phyloP scores from a whole-genome alignment of 2,113 vertebrate genomes.

The Colistium nudipinnis region DNA sequence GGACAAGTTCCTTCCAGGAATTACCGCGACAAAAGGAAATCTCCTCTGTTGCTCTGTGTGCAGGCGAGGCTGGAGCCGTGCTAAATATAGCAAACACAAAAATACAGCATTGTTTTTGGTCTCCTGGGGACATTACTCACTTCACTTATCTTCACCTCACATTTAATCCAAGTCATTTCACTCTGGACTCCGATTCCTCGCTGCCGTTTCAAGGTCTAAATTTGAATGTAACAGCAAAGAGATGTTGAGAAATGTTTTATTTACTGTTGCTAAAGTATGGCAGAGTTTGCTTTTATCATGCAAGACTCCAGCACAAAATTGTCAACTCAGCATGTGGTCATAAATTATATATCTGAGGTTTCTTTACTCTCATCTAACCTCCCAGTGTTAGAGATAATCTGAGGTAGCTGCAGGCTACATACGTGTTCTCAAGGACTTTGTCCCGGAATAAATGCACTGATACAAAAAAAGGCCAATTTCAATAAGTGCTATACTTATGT shows the following conservation, averaged over 20 bases:
- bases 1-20: constrained; percentile 55
- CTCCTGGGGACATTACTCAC: background rate
- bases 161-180: too few relatives aligned
- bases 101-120: too few relatives aligned
- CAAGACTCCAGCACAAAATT: background rate
- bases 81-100: constrained; percentile 10
- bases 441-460: constrained; percentile 5
- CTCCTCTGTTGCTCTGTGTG: background rate
- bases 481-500: constrained; percentile 25
- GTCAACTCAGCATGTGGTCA: too few relatives aligned
- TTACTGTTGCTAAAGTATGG: too few relatives aligned
- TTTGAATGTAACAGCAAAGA: too few relatives aligned
- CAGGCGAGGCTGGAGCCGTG: background rate
- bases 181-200: too few relatives aligned
- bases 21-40: constrained; percentile 45
- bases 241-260: too few relatives aligned
- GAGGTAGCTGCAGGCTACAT: background rate
- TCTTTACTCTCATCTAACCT: background rate
- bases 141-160: background rate
- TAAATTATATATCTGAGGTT: too few relatives aligned
- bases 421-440: background rate
- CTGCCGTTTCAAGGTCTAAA: too few relatives aligned
- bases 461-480: constrained; percentile 7
- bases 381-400: too few relatives aligned
- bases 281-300: background rate